These are phyloP conservation scores for Sphinx pinastri DNA, from an alignment of 2,888 invertebrate species.

Conservation along the genomic window DNA sequence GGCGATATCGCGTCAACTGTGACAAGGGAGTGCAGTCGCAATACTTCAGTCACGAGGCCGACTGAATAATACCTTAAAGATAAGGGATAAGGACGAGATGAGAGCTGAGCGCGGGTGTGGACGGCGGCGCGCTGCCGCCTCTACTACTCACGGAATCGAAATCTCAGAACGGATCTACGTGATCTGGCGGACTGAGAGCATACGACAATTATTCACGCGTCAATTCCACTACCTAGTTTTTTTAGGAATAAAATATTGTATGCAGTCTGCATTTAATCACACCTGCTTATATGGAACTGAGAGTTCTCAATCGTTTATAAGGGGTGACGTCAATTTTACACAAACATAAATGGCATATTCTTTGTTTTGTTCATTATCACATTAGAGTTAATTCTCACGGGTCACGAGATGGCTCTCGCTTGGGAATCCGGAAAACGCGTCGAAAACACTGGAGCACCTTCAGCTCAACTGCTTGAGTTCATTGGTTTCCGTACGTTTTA, in stretches of 20 bases:
- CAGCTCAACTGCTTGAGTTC: slow-evolving; percentile 52
- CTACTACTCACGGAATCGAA: slow-evolving; percentile 48
- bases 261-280: slow-evolving; percentile 42
- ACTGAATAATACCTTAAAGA: slow-evolving; percentile 54
- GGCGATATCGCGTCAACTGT: slow-evolving; percentile 50
- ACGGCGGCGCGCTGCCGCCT: slow-evolving; percentile 56
- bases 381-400: slow-evolving; percentile 47
- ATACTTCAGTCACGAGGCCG: slow-evolving; percentile 62
- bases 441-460: slow-evolving; percentile 42
- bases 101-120: slow-evolving; percentile 50
- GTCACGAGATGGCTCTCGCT: slow-evolving; percentile 45
- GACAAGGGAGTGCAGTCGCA: slow-evolving; percentile 44
- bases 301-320: slow-evolving; percentile 39
- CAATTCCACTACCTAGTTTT: slow-evolving; percentile 55
- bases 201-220: slow-evolving; percentile 55
- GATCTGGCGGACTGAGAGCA: slow-evolving; percentile 60
- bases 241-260: slow-evolving; percentile 51
- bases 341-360: slow-evolving; percentile 46
- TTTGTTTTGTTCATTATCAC: slow-evolving; percentile 58
- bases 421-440: slow-evolving; percentile 45
- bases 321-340: slow-evolving; percentile 40
- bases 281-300: slow-evolving; percentile 37
- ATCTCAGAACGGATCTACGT: slow-evolving; percentile 56
- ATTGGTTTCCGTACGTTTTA: slow-evolving; percentile 53
- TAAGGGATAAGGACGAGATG: slow-evolving; percentile 67